These are phyloP conservation scores for Procambarus virginalis DNA, from an alignment of 1,140 invertebrate species.

Conservation along the genomic window DNA sequence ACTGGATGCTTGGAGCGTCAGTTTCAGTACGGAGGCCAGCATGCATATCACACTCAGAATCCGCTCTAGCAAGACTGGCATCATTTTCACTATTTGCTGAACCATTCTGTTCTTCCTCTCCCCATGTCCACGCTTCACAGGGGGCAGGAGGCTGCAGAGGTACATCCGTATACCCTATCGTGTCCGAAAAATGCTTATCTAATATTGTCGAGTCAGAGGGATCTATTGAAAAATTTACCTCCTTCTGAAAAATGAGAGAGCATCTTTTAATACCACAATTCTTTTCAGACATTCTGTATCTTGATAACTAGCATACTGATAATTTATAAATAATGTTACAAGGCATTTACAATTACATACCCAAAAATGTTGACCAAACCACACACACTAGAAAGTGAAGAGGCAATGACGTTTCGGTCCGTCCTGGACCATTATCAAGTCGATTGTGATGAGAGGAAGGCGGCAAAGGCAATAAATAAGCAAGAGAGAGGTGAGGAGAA, in stretches of 20 bases:
- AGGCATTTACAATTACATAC: too few species aligned
- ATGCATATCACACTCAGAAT: conserved; percentile 10
- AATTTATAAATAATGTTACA: too few species aligned
- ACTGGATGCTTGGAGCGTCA: not conserved
- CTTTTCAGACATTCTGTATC: too few species aligned
- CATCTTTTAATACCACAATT: not conserved
- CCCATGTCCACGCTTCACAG: conserved; percentile 45
- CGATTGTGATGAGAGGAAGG: too few species aligned
- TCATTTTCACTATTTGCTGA: conserved; percentile 63
- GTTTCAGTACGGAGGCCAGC: not conserved
- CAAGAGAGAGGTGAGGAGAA: too few species aligned
- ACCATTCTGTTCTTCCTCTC: conserved; percentile 36
- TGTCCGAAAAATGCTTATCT: conserved; percentile 68
- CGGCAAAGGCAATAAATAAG: too few species aligned
- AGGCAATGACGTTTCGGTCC: too few species aligned
- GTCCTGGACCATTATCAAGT: too few species aligned
- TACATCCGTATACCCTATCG: conserved; percentile 62
- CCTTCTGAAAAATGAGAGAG: conserved; percentile 72
- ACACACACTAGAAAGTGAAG: too few species aligned
- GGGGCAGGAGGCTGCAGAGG: conserved; percentile 58
- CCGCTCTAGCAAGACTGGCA: conserved; percentile 55
- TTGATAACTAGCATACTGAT: too few species aligned
- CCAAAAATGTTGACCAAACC: too few species aligned
- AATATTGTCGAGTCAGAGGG: conserved; percentile 72
- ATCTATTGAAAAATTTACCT: conserved; percentile 74